phyloP scores from a whole-genome alignment of 2,113 vertebrate species.

The Oryzias celebensis region DNA sequence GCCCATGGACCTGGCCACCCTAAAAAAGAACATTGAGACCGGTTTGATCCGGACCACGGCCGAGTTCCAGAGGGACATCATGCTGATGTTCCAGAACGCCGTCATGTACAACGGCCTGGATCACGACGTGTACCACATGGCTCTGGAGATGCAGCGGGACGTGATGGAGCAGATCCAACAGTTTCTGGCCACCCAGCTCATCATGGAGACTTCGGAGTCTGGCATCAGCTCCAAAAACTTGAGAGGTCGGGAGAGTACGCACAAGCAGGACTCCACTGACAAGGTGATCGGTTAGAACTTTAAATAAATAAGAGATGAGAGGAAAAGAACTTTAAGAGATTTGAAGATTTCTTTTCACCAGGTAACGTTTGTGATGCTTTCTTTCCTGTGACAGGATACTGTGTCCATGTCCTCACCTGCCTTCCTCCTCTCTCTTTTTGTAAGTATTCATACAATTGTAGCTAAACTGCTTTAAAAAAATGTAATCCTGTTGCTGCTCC shows the following conservation, averaged over 20 bases:
- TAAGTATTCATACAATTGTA: slow-evolving; percentile 83
- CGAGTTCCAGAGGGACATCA: slow-evolving; percentile 98
- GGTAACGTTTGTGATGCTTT: slow-evolving; percentile 35
- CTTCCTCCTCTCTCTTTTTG: slow-evolving; percentile 99
- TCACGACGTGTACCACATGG: slow-evolving; percentile 99
- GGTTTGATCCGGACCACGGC: slow-evolving; percentile 94
- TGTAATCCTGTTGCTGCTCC: neutral
- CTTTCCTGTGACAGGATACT: slow-evolving; percentile 93
- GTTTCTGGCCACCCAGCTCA: slow-evolving; percentile 98
- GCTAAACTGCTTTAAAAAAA: neutral
- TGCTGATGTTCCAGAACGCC: slow-evolving; percentile 99
- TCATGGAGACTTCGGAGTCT: slow-evolving; percentile 98
- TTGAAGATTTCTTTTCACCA: too few species aligned
- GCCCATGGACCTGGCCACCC: slow-evolving; percentile 97
- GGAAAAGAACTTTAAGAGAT: slow-evolving; percentile 29
- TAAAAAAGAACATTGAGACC: slow-evolving; percentile 98
- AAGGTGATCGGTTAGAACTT: slow-evolving; percentile 83
- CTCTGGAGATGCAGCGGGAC: slow-evolving; percentile 97
- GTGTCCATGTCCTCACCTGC: slow-evolving; percentile 99
- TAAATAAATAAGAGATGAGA: slow-evolving; percentile 57
- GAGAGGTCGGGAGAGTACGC: slow-evolving; percentile 90
- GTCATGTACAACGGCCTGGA: slow-evolving; percentile 99
- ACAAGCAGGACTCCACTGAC: slow-evolving; percentile 93
- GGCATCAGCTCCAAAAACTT: slow-evolving; percentile 97
- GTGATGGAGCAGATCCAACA: slow-evolving; percentile 99